These are phyloP conservation scores for Dryobotodes eremita DNA, from an alignment of 2,888 invertebrate species.

Conservation along the genomic window DNA sequence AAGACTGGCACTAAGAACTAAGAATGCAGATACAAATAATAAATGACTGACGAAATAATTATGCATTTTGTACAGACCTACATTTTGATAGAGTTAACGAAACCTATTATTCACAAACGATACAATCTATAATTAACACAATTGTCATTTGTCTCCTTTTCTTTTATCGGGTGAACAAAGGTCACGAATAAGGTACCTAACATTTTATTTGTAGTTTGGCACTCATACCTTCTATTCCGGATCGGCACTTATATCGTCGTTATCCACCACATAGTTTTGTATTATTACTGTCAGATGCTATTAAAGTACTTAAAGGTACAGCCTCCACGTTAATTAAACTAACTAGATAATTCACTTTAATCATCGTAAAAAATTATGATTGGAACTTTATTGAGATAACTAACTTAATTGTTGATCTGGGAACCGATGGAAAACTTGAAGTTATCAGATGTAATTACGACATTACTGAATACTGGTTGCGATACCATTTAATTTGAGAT, in stretches of 20 bases:
- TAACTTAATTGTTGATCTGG: slow-evolving; percentile 49
- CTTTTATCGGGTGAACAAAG: slow-evolving; percentile 26
- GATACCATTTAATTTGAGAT: not conserved
- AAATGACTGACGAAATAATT: slow-evolving; percentile 5
- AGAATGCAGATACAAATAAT: not conserved
- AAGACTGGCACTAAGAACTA: not conserved
- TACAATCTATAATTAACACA: slow-evolving; percentile 43
- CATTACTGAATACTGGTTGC: slow-evolving; percentile 17
- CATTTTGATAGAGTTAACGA: slow-evolving; percentile 3
- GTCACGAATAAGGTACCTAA: slow-evolving; percentile 17
- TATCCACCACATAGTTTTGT: slow-evolving; percentile 31
- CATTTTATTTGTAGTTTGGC: slow-evolving; percentile 16
- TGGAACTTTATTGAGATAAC: slow-evolving; percentile 51
- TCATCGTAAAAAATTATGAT: slow-evolving; percentile 53
- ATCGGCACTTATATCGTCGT: slow-evolving; percentile 13
- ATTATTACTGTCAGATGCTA: slow-evolving; percentile 32
- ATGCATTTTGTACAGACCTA: not conserved
- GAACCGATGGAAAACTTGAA: slow-evolving; percentile 44
- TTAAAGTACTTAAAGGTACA: slow-evolving; percentile 36
- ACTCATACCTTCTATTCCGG: slow-evolving; percentile 32
- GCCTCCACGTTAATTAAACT: slow-evolving; percentile 48
- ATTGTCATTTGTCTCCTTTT: slow-evolving; percentile 24
- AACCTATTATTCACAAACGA: slow-evolving; percentile 26
- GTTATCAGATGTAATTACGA: slow-evolving; percentile 32
- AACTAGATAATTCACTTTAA: slow-evolving; percentile 56